Evolutionary conservation across 2,797 vertebrate genomes (phyloP).

Genomic region (Pachyuromys duprasi): DNA sequence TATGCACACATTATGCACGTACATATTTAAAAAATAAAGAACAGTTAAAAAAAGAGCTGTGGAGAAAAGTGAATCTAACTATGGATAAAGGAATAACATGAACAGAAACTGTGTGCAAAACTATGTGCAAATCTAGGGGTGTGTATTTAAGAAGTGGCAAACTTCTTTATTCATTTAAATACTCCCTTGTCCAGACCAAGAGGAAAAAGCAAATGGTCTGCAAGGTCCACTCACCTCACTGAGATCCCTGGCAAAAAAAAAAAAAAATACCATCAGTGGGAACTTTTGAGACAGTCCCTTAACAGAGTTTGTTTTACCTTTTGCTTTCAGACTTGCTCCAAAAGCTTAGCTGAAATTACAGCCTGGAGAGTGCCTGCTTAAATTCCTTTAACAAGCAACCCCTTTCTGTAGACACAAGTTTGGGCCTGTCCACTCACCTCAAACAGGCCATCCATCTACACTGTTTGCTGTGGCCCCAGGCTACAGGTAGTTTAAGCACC

Average conservation of each 20-base stretch:
- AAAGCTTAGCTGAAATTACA: slow-evolving; percentile 78
- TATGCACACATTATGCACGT: background rate
- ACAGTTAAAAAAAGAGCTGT: background rate
- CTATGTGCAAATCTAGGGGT: background rate
- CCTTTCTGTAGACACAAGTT: slow-evolving; percentile 68
- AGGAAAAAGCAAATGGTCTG: slow-evolving; percentile 45
- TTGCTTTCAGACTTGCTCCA: slow-evolving; percentile 63
- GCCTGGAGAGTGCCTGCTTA: slow-evolving; percentile 70
- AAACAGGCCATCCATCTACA: slow-evolving; percentile 76
- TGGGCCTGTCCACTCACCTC: slow-evolving; percentile 76
- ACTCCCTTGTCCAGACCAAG: slow-evolving; percentile 54
- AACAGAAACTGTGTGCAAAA: background rate
- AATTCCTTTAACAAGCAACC: slow-evolving; percentile 75
- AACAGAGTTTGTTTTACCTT: slow-evolving; percentile 77
- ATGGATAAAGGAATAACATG: background rate
- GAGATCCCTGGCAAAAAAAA: background rate
- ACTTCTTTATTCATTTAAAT: slow-evolving; percentile 51
- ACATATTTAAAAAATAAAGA: background rate
- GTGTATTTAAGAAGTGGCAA: background rate
- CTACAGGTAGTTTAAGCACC: slow-evolving; percentile 75
- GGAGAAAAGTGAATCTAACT: background rate
- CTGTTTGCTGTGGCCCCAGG: slow-evolving; percentile 73
- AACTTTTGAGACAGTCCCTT: slow-evolving; percentile 72
- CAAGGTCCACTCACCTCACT: background rate
- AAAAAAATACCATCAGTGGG: slow-evolving; percentile 14